Base-by-base conservation (phyloP, 2,888 invertebrate species). In the Drosophila histrio region DNA sequence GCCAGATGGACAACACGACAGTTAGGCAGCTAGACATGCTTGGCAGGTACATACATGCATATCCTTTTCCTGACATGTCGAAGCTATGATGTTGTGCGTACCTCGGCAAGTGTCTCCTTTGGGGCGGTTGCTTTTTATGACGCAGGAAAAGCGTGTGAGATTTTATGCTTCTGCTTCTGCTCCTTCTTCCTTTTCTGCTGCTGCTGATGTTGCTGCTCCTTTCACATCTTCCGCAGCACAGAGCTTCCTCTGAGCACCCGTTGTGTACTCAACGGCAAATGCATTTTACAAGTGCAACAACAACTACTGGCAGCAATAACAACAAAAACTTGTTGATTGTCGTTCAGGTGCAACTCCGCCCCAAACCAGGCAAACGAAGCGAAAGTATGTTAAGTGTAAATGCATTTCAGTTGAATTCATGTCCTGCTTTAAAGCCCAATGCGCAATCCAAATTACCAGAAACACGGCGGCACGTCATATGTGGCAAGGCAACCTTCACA, bases 321-420 rank as follows among this genome's bases (percentile, higher is more conserved):
- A 81, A 65, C 59, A 67, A 72, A 76, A 82, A 77, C 77, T 79
- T 74, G 78, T 81, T 81, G 84, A 84, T 82, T 67, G 84, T 74
- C 65, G 68, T 65, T 60, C 65, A 76, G 76, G 59, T 65, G 62
- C 67, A 60, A 52, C 28, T 21, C 15, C 41, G 36, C 17, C 63
- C 21, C 50, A 66, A 49, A 53, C 15, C 50, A 41, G 13, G 26
- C 30, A 46, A 50, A 47, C 53, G 41, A 28, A 47, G 39, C 22
- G 26, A 79, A 79, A 77, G 71, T 72, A 54, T 81, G 79, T 72
- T 74, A 60, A 82, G 79, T 72, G 70, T 50, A 65, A 74, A 57
- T 60, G 77, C 67, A 68, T 67, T 75, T 72, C 44, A 63, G 53
- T 46, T 56, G 67, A 58, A 67, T 67, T 44, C 52, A 34, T 64